phyloP scores from a whole-genome alignment of 2,113 vertebrate species.

The Prionailurus bengalensis region DNA sequence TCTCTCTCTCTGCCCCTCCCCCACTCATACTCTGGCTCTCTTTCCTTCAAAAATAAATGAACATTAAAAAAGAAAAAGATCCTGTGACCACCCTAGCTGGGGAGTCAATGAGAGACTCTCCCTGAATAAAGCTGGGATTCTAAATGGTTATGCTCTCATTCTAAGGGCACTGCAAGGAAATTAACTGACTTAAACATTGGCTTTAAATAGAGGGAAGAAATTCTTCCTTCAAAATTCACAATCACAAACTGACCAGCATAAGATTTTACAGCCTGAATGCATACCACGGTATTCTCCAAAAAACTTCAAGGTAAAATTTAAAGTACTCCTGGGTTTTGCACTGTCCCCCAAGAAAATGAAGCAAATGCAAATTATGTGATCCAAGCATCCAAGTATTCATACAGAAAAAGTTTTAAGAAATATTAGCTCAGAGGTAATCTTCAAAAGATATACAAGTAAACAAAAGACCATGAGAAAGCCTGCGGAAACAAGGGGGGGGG shows the following conservation, averaged over 20 bases:
- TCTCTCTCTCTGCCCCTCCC: too few species aligned
- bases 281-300: neutral
- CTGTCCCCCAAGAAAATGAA: neutral
- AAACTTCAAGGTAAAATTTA: neutral
- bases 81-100: neutral
- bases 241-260: neutral
- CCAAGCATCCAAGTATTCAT: neutral
- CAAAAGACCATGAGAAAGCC: neutral
- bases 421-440: neutral
- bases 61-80: neutral
- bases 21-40: too few species aligned
- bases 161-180: neutral
- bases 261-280: slow-evolving; percentile 15
- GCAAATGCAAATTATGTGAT: neutral
- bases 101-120: neutral
- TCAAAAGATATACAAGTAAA: neutral
- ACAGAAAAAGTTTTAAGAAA: neutral
- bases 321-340: neutral
- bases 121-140: neutral
- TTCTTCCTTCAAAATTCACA: neutral
- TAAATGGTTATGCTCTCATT: neutral
- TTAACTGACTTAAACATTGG: neutral
- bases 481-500: neutral
- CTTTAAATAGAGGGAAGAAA: neutral
- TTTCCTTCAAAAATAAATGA: too few species aligned